Evolutionary conservation across 2,113 vertebrate species (phyloP).

Genomic region (Cynoglossus semilaevis): DNA sequence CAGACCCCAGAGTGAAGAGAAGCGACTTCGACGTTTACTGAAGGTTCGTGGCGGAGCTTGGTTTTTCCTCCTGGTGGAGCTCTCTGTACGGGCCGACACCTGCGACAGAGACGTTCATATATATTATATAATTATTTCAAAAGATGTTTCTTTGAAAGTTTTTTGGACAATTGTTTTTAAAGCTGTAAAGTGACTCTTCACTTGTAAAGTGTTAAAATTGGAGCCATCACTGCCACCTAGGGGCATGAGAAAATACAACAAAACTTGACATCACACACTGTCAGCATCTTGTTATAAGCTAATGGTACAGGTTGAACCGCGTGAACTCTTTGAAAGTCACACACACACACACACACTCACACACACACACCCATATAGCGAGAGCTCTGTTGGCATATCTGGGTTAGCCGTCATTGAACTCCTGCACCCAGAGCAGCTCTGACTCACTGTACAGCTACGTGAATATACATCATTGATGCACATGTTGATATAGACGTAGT

Average conservation of each 20-base stretch:
- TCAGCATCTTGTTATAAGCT: background rate
- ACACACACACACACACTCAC: conserved; percentile 10
- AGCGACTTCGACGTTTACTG: conserved; percentile 91
- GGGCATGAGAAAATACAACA: conserved; percentile 6
- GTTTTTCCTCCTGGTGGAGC: conserved; percentile 81
- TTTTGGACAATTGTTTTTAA: no score
- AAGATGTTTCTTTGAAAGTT: no score
- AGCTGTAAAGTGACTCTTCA: no score
- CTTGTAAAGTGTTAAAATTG: background rate
- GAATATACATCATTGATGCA: conserved; percentile 17
- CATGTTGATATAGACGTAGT: background rate
- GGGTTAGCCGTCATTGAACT: conserved; percentile 49
- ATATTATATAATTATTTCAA: background rate
- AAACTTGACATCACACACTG: conserved; percentile 15
- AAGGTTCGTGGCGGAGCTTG: conserved; percentile 89
- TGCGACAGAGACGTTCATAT: conserved; percentile 38
- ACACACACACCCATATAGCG: background rate
- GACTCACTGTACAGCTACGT: conserved; percentile 18
- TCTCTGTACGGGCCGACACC: conserved; percentile 91
- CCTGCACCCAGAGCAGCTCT: conserved; percentile 23
- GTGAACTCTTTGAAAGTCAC: conserved; percentile 3
- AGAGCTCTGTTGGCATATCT: conserved; percentile 58
- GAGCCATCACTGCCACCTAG: background rate
- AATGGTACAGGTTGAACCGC: background rate
- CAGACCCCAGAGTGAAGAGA: conserved; percentile 97